These are phyloP conservation scores for Mirounga angustirostris DNA, from an alignment of 2,113 vertebrate species.

Conservation along the genomic window DNA sequence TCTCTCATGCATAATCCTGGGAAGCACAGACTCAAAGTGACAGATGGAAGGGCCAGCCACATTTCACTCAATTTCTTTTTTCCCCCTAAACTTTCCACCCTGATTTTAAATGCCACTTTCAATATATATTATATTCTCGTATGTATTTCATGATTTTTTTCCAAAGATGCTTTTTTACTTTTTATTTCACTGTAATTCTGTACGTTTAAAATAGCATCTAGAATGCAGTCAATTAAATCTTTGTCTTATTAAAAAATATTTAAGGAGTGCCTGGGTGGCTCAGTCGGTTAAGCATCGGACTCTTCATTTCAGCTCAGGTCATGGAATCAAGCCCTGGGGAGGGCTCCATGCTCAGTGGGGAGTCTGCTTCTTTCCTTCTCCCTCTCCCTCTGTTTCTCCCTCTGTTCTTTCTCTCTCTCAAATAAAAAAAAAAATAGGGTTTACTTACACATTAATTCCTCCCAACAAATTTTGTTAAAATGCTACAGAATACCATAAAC, in stretches of 20 bases:
- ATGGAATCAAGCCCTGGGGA: neutral
- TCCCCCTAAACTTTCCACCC: neutral
- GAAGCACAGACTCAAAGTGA: conserved; percentile 73
- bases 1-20: conserved; percentile 69
- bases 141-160: neutral
- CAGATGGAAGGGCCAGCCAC: conserved; percentile 32
- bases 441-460: neutral
- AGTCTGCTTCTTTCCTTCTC: neutral
- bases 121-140: neutral
- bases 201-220: neutral
- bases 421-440: neutral
- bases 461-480: neutral
- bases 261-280: neutral
- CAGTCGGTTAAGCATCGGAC: neutral
- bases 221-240: neutral
- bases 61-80: neutral
- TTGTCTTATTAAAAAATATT: conserved; percentile 11
- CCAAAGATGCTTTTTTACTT: neutral
- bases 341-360: neutral
- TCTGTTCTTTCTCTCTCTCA: neutral
- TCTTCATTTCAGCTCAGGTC: neutral
- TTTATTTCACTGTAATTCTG: neutral
- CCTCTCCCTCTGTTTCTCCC: neutral
- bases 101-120: conserved; percentile 49
- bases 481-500: neutral